Percentiles rank a stretch among this genome's conserved stretches.
Evolutionary conservation across 2,888 invertebrate genomes (phyloP).

Genomic region (Acanthopleura granulata): DNA sequence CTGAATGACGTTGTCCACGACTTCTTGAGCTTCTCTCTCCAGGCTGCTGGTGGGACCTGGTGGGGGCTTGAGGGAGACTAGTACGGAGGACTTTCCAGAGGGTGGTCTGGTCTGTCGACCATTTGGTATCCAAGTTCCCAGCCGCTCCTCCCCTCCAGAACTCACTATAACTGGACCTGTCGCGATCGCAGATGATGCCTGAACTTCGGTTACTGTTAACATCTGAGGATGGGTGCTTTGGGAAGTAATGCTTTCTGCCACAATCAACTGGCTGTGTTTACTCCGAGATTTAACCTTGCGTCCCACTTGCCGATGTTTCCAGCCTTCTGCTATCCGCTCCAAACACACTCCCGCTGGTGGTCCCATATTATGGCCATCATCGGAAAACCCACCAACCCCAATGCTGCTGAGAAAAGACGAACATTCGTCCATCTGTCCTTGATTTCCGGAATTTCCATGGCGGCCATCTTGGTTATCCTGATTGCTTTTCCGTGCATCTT

Average conservation of each 20-base stretch:
- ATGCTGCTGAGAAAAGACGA: background rate
- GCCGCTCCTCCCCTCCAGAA: background rate
- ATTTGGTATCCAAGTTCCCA: background rate
- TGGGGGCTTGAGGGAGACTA: background rate
- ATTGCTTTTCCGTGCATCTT: background rate
- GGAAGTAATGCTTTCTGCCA: too few species aligned
- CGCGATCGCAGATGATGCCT: too few species aligned
- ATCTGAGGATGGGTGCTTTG: too few species aligned
- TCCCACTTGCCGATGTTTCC: background rate
- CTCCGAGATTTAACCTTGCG: background rate
- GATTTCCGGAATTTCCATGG: background rate
- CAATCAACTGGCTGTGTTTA: too few species aligned
- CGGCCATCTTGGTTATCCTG: background rate
- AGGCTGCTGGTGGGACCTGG: background rate
- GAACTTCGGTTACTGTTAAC: too few species aligned
- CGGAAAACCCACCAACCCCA: background rate
- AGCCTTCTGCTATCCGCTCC: conserved; percentile 3
- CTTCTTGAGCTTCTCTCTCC: background rate
- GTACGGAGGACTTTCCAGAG: background rate
- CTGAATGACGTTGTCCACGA: background rate
- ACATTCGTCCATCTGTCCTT: background rate
- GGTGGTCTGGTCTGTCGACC: background rate
- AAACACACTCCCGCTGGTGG: background rate
- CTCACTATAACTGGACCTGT: too few species aligned
- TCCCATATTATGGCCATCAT: background rate